Evolutionary conservation across 1,140 invertebrate genomes (phyloP), one percentile per base, ranked within the genome.

Genomic region (Conus betulinus): DNA sequence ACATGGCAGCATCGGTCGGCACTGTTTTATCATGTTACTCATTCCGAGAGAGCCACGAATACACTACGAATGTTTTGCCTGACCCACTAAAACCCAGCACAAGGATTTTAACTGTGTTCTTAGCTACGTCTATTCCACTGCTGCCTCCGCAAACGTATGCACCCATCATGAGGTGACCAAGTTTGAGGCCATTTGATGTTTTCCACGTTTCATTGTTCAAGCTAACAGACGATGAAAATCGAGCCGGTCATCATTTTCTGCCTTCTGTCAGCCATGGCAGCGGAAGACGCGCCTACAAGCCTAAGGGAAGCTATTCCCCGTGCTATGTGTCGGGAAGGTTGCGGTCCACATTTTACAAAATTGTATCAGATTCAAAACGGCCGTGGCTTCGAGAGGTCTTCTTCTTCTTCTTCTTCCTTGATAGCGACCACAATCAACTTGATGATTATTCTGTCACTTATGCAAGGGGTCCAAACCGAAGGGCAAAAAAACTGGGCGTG

Each of bases 1-100:
- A 87, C 85, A 87, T 87, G 25, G 71, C 85, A 55, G 71, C 85
- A 79, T 76, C 85, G 7, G 85, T 87, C 20, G 85, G 85, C 51
- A 87, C 13, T 2, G 85, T 87, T 57, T 55, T 13, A 87, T 71
- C 85, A 87, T 74, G 71, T 87, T 87, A 10, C 27, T 55, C 71
- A 87, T 23, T 20, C 85, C 85, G 15, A 87, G 52, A 8, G 85
- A n/a, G 15, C 85, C 85, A 87, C 17, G 71, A 67, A 39, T 87
- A 87, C 71, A 87, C 85, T 3, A 87, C 20, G 52, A 55, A 87
- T 10, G 85, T 87, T 57, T 87, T 87, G 39, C 85, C 85, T 57
- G 74, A 27, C 27, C 85, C 74, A 57, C 85, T 87, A 17, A 87
- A 87, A 57, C 85, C 85, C 27, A 87, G 60, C 23, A 87, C 85